A percentile compares a stretch with the other conserved stretches of the same genome.
phyloP scores from a whole-genome alignment of 1,140 invertebrate species.

The Teleogryllus occipitalis region DNA sequence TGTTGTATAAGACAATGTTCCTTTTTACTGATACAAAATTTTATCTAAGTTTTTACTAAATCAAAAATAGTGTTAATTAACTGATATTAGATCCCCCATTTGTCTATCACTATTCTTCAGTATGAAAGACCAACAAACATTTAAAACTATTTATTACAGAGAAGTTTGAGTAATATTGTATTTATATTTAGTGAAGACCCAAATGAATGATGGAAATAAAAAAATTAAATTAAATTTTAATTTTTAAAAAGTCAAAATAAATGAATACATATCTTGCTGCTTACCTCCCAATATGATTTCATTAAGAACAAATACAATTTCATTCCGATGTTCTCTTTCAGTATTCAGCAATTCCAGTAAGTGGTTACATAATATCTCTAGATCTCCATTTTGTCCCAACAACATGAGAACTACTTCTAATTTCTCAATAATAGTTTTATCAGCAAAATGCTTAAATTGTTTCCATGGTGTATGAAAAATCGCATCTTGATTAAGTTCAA shows the following conservation, averaged over 20 bases:
- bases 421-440: constrained; percentile 37
- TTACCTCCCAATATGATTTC: constrained; percentile 40
- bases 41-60: no score
- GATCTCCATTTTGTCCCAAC: constrained; percentile 42
- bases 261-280: background rate
- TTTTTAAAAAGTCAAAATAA: background rate
- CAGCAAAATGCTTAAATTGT: constrained; percentile 44
- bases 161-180: no score
- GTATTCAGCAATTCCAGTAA: constrained; percentile 46
- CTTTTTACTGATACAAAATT: background rate
- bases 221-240: no score
- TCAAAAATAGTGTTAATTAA: no score
- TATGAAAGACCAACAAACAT: no score
- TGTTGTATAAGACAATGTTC: background rate
- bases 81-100: no score
- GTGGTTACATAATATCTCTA: constrained; percentile 44
- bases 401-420: constrained; percentile 39
- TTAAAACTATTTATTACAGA: no score
- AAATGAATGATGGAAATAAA: no score
- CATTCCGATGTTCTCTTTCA: constrained; percentile 38
- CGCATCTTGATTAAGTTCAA: constrained; percentile 18
- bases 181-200: no score
- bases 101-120: no score
- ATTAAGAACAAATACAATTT: constrained; percentile 45
- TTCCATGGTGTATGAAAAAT: constrained; percentile 40